Evolutionary conservation across 2,113 vertebrate species (phyloP).

Genomic region (Lamprologus lemairii): DNA sequence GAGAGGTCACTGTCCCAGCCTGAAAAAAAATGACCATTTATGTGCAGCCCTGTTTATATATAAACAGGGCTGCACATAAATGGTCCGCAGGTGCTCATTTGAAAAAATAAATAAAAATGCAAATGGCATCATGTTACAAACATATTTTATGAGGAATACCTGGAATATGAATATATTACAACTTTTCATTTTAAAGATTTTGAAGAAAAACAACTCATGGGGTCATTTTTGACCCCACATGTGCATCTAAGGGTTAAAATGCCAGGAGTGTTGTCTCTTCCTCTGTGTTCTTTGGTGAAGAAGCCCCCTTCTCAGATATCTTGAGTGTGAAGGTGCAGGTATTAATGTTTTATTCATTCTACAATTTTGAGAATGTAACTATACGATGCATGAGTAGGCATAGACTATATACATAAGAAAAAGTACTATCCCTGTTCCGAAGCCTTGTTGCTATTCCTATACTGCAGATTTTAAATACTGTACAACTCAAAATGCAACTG

Average conservation of each 20-base stretch:
- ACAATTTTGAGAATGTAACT: neutral
- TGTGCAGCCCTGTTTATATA: no score
- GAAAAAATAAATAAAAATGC: no score
- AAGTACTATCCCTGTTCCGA: rapidly evolving
- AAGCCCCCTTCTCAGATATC: neutral
- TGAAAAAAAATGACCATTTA: neutral
- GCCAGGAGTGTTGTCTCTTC: neutral
- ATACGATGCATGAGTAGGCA: neutral
- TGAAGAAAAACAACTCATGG: no score
- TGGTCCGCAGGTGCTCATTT: no score
- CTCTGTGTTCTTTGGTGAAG: neutral
- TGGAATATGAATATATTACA: no score
- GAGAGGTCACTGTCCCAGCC: neutral
- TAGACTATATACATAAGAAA: neutral
- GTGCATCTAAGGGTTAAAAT: neutral
- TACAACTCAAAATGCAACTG: neutral
- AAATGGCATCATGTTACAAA: no score
- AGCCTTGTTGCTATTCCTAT: neutral
- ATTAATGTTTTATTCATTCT: neutral
- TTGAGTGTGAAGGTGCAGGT: neutral
- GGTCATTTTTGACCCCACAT: no score
- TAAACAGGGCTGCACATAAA: no score
- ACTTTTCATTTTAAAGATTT: no score
- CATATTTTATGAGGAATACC: no score
- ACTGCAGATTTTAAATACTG: neutral